Conservation (phyloP, 2,113 vertebrate genomes). For the Myodes glareolus region DNA sequence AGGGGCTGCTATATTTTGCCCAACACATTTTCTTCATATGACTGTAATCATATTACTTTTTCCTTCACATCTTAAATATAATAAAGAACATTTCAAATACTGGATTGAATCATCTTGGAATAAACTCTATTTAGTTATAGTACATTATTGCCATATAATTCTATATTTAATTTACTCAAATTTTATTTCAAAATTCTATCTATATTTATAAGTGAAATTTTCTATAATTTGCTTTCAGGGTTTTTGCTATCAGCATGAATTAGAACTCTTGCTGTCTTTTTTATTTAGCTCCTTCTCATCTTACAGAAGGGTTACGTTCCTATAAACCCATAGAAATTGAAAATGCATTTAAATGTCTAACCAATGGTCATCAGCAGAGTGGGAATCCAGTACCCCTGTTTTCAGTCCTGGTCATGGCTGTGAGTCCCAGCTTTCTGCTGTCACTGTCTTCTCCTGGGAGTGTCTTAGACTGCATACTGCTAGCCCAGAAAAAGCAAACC, state of each 20-base stretch:
- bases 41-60: conserved; percentile 38
- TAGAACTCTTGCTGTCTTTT: background rate
- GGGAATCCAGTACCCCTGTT: background rate
- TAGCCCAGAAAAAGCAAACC: background rate
- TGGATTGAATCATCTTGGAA: background rate
- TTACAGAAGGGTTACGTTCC: background rate
- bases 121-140: background rate
- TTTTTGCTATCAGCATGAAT: conserved; percentile 14
- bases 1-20: background rate
- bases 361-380: background rate
- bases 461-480: background rate
- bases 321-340: background rate
- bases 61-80: conserved; percentile 31
- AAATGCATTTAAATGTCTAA: background rate
- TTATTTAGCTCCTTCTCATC: background rate
- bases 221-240: conserved; percentile 7
- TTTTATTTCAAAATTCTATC: conserved; percentile 47
- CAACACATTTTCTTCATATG: background rate
- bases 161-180: conserved; percentile 45
- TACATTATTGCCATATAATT: background rate
- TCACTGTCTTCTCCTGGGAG: background rate
- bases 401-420: background rate
- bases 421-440: background rate
- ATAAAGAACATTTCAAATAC: background rate
- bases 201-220: conserved; percentile 28